phyloP scores from a whole-genome alignment of 1,140 invertebrate species.

The Platorchestia sp. region DNA sequence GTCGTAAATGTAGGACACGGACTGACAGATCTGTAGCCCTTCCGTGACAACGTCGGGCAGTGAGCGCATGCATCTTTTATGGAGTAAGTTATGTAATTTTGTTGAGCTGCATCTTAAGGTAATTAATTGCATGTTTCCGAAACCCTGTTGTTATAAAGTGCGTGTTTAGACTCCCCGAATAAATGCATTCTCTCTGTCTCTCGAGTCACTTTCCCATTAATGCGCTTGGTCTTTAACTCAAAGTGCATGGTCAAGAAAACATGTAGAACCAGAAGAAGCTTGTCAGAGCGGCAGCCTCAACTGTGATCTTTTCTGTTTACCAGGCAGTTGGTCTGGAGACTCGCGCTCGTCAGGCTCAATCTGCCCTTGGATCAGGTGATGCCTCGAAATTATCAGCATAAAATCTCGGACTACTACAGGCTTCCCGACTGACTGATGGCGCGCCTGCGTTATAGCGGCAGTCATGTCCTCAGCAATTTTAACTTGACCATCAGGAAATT shows the following conservation, averaged over 20 bases:
- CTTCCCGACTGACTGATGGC: background rate
- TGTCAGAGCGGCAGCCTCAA: background rate
- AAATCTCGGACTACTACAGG: background rate
- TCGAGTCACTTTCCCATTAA: background rate
- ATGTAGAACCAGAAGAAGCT: background rate
- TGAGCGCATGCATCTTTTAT: background rate
- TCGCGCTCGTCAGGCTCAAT: background rate
- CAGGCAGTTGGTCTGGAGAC: conserved; percentile 4
- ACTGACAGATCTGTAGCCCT: background rate
- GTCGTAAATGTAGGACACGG: background rate
- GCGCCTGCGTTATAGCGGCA: background rate
- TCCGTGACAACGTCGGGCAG: background rate
- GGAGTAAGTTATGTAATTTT: background rate
- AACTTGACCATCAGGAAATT: conserved; percentile 8
- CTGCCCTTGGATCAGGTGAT: background rate
- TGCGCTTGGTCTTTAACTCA: background rate
- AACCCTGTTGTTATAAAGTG: background rate
- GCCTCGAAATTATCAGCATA: background rate
- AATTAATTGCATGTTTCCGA: background rate
- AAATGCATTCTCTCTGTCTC: background rate
- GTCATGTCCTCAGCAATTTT: background rate
- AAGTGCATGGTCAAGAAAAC: background rate
- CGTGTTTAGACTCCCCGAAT: background rate
- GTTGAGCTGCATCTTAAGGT: background rate
- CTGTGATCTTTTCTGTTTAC: background rate